Conservation (phyloP, 2,888 invertebrate genomes). For the Rugalucina vietnamica region DNA sequence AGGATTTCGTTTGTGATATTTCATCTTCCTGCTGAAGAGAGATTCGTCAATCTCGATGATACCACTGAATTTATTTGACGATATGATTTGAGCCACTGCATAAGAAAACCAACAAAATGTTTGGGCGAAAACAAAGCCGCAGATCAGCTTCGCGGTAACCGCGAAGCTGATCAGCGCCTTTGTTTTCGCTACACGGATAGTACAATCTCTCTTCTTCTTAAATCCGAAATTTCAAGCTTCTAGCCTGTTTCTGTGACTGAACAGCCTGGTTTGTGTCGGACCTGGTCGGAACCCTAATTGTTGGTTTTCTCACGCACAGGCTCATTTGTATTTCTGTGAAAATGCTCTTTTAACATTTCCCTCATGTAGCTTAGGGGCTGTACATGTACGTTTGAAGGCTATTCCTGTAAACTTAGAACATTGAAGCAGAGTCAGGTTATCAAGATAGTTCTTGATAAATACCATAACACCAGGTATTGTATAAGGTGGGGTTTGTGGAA, state of each 20-base stretch:
- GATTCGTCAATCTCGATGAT: slow-evolving; percentile 42
- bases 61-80: neutral
- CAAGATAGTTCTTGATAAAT: slow-evolving; percentile 22
- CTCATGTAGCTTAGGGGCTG: slow-evolving; percentile 13
- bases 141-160: too few relatives aligned
- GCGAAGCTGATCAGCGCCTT: too few relatives aligned
- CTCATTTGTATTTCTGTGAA: neutral
- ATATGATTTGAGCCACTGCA: too few relatives aligned
- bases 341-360: slow-evolving; percentile 26
- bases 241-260: too few relatives aligned
- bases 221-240: too few relatives aligned
- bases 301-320: too few relatives aligned
- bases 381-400: slow-evolving; percentile 11
- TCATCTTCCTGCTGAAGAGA: slow-evolving; percentile 28
- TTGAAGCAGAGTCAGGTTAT: neutral
- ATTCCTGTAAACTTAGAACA: neutral
- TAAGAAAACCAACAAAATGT: too few relatives aligned
- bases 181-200: too few relatives aligned
- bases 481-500: slow-evolving; percentile 1
- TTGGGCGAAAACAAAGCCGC: too few relatives aligned
- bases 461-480: slow-evolving; percentile 17
- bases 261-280: too few relatives aligned
- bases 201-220: too few relatives aligned
- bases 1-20: slow-evolving; percentile 16
- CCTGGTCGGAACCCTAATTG: too few relatives aligned